Conservation (phyloP, 2,113 vertebrate genomes). For the Climacteris rufus region DNA sequence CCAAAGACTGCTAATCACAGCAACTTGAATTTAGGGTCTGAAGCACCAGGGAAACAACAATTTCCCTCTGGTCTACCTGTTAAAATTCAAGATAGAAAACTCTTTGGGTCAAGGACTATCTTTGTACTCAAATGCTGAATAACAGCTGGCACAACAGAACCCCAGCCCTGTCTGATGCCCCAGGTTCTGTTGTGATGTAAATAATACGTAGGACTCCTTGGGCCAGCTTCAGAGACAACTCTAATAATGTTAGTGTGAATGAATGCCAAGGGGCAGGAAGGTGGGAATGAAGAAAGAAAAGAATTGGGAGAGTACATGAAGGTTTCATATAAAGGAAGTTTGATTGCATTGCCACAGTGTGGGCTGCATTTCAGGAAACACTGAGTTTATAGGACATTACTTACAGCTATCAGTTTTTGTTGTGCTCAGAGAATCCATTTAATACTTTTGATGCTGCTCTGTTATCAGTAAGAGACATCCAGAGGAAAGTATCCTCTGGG, state of each 20-base stretch:
- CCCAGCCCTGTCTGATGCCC: not conserved
- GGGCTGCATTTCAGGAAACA: not conserved
- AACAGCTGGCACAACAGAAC: not conserved
- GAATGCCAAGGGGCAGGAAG: conserved; percentile 20
- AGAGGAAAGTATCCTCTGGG: not conserved
- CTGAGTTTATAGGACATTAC: not conserved
- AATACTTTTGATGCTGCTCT: not conserved
- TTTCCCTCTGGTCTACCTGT: not conserved
- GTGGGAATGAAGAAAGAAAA: not conserved
- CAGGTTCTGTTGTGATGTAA: conserved; percentile 40
- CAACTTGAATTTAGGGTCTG: not conserved
- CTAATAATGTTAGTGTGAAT: not conserved
- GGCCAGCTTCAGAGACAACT: conserved; percentile 30
- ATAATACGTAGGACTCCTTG: conserved; percentile 6
- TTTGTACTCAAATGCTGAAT: not conserved
- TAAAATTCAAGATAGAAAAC: conserved; percentile 6
- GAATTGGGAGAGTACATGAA: not conserved
- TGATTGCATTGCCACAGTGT: not conserved
- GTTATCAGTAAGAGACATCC: not conserved
- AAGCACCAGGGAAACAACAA: not conserved
- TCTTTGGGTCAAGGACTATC: not conserved
- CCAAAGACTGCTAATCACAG: not conserved
- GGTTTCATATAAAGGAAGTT: not conserved
- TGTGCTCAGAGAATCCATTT: not conserved
- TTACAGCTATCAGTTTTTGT: not conserved